A percentile compares a stretch with the other conserved stretches of the same genome.
Conservation (phyloP, 2,888 invertebrate species). For the Aleiodes leptofemur region DNA sequence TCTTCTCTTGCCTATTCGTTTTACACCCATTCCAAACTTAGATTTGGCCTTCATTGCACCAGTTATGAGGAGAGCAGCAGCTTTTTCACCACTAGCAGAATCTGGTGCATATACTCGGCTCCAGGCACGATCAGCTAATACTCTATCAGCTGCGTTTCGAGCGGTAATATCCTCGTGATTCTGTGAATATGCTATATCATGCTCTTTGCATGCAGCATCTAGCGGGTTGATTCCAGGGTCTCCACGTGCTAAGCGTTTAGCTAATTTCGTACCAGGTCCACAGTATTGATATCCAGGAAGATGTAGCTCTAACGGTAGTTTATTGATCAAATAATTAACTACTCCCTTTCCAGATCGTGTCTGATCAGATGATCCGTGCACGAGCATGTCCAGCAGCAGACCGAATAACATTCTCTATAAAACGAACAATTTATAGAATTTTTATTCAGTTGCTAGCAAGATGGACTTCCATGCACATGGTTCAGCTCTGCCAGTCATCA, state of each 20-base stretch:
- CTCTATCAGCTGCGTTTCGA: constrained; percentile 44
- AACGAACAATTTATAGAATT: background rate
- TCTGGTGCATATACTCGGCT: constrained; percentile 46
- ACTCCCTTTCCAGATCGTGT: constrained; percentile 8
- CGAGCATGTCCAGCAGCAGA: background rate
- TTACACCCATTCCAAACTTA: constrained; percentile 36
- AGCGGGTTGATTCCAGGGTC: constrained; percentile 57
- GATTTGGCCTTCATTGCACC: constrained; percentile 65
- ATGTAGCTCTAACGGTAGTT: constrained; percentile 25
- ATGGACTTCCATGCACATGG: constrained; percentile 10
- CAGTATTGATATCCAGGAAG: too few species aligned
- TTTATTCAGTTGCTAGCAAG: background rate
- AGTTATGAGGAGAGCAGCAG: constrained; percentile 61
- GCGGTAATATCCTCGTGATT: constrained; percentile 47
- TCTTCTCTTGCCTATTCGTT: too few species aligned
- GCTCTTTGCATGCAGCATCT: constrained; percentile 66
- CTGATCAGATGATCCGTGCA: constrained; percentile 14
- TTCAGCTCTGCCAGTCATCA: background rate
- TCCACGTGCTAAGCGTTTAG: constrained; percentile 62
- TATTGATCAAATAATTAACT: constrained; percentile 42
- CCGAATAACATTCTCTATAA: background rate
- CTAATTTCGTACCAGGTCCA: constrained; percentile 55
- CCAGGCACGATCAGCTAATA: constrained; percentile 51
- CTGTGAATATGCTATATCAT: constrained; percentile 65
- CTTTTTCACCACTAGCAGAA: constrained; percentile 59